These are phyloP conservation scores for Urophycis tenuis DNA, from an alignment of 2,797 vertebrate genomes.

Conservation along the genomic window DNA sequence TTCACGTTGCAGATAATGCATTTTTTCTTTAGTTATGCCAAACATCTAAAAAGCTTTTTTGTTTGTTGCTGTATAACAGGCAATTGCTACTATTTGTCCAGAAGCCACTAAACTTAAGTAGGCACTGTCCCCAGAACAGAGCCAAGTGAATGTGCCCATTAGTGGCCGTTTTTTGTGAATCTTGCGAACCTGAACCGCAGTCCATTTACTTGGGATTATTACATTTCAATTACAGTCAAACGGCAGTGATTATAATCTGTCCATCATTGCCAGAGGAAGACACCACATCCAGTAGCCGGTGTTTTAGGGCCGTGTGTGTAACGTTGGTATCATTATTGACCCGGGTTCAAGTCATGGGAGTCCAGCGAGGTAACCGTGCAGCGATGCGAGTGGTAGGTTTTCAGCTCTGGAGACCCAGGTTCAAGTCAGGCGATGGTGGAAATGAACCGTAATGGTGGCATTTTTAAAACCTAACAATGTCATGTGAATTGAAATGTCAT, in stretches of 20 bases:
- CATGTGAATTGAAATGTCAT: not conserved
- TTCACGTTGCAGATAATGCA: constrained; percentile 6
- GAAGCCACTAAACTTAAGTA: not conserved
- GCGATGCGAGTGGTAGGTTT: no score
- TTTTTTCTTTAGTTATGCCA: constrained; percentile 1
- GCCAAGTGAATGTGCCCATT: not conserved
- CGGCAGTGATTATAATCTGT: not conserved
- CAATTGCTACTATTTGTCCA: constrained; percentile 6
- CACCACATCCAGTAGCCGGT: not conserved
- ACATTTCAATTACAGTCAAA: not conserved
- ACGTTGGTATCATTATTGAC: no score
- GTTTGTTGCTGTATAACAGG: not conserved
- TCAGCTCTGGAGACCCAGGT: no score
- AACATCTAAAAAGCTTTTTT: constrained; percentile 1
- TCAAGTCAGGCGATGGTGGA: not conserved
- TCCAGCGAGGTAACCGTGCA: no score
- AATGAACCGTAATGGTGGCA: not conserved
- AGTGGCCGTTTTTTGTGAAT: not conserved
- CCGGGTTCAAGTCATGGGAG: not conserved
- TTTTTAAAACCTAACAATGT: not conserved
- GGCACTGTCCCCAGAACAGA: not conserved
- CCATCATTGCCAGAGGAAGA: not conserved
- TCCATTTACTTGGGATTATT: not conserved
- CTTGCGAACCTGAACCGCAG: not conserved
- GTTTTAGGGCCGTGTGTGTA: not conserved